These are phyloP conservation scores for Leptopilina drosophilae DNA, from an alignment of 2,888 invertebrate species.

Conservation along the genomic window DNA sequence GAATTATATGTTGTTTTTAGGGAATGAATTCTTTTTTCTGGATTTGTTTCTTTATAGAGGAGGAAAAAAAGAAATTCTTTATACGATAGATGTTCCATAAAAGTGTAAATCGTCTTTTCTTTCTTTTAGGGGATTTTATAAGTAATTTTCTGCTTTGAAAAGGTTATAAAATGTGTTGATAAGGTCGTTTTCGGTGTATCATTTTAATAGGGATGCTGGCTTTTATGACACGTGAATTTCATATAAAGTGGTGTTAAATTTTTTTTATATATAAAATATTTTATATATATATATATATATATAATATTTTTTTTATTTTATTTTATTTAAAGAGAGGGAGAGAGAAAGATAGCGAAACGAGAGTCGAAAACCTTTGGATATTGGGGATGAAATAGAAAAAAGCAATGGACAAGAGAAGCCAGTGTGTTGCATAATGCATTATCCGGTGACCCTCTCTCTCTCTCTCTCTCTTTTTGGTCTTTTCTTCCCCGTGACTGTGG, in stretches of 20 bases:
- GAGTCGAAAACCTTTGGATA: conserved; percentile 19
- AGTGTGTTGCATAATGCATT: conserved; percentile 52
- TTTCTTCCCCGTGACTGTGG: neutral
- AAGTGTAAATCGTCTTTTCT: too few species aligned
- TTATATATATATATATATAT: too few species aligned
- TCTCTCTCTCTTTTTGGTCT: neutral
- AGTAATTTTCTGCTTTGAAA: neutral
- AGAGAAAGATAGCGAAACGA: neutral
- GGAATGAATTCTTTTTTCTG: too few species aligned
- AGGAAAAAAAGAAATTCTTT: too few species aligned
- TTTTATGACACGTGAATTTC: conserved; percentile 8
- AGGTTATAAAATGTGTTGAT: neutral
- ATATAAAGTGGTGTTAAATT: conserved; percentile 23
- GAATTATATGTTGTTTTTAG: too few species aligned
- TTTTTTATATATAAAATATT: neutral
- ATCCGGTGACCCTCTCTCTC: conserved; percentile 42
- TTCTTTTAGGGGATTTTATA: neutral
- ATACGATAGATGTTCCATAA: too few species aligned
- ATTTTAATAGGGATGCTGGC: conserved; percentile 13
- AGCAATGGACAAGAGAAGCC: conserved; percentile 45
- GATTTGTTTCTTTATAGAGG: neutral
- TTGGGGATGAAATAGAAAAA: conserved; percentile 24
- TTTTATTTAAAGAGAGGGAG: too few species aligned
- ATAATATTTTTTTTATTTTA: too few species aligned
- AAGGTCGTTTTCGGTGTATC: conserved; percentile 11